A percentile compares a stretch with the other conserved stretches of the same genome.
phyloP scores from a whole-genome alignment of 2,797 vertebrate species.

The Rhinoraja longicauda region DNA sequence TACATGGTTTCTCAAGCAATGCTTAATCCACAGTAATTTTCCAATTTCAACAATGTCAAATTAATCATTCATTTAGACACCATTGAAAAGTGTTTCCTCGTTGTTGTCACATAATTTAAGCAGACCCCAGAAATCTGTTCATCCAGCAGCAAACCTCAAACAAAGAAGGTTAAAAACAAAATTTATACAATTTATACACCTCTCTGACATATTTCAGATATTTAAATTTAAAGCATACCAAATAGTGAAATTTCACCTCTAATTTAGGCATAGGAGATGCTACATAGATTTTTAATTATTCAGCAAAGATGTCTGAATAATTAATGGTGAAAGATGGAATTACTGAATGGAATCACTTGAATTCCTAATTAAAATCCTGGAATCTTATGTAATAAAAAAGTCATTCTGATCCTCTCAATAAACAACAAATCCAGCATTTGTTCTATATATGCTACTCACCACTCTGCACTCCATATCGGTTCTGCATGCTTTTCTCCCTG shows the following conservation, averaged over 20 bases:
- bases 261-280: not conserved
- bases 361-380: not conserved
- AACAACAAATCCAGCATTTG: not conserved
- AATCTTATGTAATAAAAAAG: not conserved
- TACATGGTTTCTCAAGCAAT: not conserved
- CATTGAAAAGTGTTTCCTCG: not conserved
- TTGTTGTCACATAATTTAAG: not conserved
- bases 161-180: not conserved
- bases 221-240: not conserved
- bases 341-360: not conserved
- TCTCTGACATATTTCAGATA: not conserved
- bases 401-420: not conserved
- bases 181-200: not conserved
- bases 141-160: not conserved
- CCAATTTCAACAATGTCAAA: not conserved
- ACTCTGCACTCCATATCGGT: conserved; percentile 70
- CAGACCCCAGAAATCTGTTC: not conserved
- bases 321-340: not conserved
- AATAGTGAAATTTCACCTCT: not conserved
- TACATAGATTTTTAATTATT: conserved; percentile 3
- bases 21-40: not conserved
- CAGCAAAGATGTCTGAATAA: not conserved
- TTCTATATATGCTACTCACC: conserved; percentile 54
- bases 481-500: conserved; percentile 94
- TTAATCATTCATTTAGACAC: not conserved